Base-by-base conservation (phyloP, 1,140 invertebrate species). In the Drosophila mayri region DNA sequence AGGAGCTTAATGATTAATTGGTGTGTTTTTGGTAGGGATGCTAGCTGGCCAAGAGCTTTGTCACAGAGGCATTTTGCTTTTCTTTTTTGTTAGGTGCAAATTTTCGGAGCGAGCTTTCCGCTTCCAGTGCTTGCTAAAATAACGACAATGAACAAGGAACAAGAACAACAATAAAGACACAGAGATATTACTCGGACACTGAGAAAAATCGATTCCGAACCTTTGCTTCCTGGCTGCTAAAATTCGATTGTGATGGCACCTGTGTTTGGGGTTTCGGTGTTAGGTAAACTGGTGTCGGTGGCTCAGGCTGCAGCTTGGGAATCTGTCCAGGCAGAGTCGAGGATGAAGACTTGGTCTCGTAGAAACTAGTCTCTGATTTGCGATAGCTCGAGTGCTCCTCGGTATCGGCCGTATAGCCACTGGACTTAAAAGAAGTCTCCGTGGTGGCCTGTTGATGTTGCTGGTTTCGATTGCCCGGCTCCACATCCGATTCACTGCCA, bases 381-480 rank as follows among this genome's bases (percentile, higher is more conserved):
- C 90, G 85, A 32, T 78, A 92, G 52, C 90, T 92, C 25, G 90
- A 90, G 50, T 79, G 86, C 71, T 96, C 95, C 76, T 96, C 95
- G 0, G 95, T 96, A 80, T 96, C 96, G 2, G 96, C 96, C 86
- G 95, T 95, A 76, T 96, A 96, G 16, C 96, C 96, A 86, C 95
- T 95, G 70, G 87, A 95, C 82, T 90, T 94, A 83, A 90, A 91
- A 6, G 81, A 60, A 0, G 75, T 59, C 70, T 80, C 74, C 22
- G 35, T 54, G 32, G 71, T 71, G 14, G 46, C 41, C 18, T 70
- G 52, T n/a, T 93, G 86, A 16, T 95, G 94, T 9, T 95, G 91
- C 63, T 94, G 93, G 0, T 59, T 95, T 93, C 88, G 92, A 93
- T 65, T 94, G 80, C 91, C 94, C 94, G 94, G 94, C 60, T 95